phyloP scores from a whole-genome alignment of 1,140 invertebrate species.

The Aphidius ervi region DNA sequence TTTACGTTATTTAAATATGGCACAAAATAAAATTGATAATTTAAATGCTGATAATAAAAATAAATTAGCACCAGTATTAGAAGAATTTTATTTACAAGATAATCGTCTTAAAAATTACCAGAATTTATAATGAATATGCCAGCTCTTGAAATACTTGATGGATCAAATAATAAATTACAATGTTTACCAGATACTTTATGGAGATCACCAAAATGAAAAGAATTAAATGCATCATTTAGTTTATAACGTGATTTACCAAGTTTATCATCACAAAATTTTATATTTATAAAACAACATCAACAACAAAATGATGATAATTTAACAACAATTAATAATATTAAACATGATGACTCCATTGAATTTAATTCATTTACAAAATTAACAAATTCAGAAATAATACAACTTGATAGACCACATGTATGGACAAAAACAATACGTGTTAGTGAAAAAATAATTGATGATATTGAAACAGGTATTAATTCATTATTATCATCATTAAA shows the following conservation, averaged over 20 bases:
- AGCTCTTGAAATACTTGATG: conserved; percentile 75
- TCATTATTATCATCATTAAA: conserved; percentile 73
- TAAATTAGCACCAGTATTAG: conserved; percentile 69
- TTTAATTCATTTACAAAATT: conserved; percentile 49
- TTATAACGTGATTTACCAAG: conserved; percentile 77
- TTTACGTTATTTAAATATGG: conserved; percentile 74
- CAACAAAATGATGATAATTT: conserved; percentile 37
- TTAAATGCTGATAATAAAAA: conserved; percentile 47
- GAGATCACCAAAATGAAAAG: conserved; percentile 82
- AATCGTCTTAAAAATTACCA: conserved; percentile 79
- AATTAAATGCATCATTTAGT: conserved; percentile 90
- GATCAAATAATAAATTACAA: conserved; percentile 92
- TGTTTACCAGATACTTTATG: conserved; percentile 82
- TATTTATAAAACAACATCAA: conserved; percentile 28
- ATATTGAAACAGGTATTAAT: conserved; percentile 40
- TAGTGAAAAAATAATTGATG: conserved; percentile 61
- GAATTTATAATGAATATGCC: conserved; percentile 79
- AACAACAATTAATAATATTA: conserved; percentile 36
- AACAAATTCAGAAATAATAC: conserved; percentile 48
- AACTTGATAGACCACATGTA: conserved; percentile 65
- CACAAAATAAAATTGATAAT: conserved; percentile 80
- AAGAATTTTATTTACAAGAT: conserved; percentile 86
- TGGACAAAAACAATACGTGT: conserved; percentile 70
- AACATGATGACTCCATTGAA: conserved; percentile 45
- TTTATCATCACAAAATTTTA: conserved; percentile 36